These are phyloP conservation scores for Nasonia longicornis DNA, from an alignment of 1,140 invertebrate genomes.

Conservation along the genomic window DNA sequence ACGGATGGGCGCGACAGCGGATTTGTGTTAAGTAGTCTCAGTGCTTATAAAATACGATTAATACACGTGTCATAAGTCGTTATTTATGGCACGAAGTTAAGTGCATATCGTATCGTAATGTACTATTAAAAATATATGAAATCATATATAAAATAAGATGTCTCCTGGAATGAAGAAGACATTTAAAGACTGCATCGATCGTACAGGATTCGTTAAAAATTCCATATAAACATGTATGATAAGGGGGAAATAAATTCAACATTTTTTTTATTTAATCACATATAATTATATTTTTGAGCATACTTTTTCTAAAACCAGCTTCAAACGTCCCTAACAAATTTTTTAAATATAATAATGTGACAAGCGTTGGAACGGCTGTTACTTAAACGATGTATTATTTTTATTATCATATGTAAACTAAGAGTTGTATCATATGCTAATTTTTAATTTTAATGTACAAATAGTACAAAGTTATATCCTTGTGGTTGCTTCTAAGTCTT, in stretches of 20 bases:
- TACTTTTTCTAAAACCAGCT: constrained; percentile 2
- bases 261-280: constrained; percentile 23
- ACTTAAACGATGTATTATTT: constrained; percentile 16
- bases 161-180: too few relatives aligned
- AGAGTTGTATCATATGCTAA: constrained; percentile 18
- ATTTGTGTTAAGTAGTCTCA: too few relatives aligned
- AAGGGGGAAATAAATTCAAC: constrained; percentile 3
- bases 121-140: too few relatives aligned
- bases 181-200: too few relatives aligned
- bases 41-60: too few relatives aligned
- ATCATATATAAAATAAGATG: too few relatives aligned
- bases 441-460: constrained; percentile 28
- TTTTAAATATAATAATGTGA: not conserved
- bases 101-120: too few relatives aligned
- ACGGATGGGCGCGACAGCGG: too few relatives aligned
- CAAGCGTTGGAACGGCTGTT: constrained; percentile 20
- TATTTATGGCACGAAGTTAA: too few relatives aligned
- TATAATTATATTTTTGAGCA: constrained; percentile 30
- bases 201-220: too few relatives aligned
- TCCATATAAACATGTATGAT: too few relatives aligned
- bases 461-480: constrained; percentile 9
- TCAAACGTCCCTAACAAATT: constrained; percentile 1
- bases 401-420: constrained; percentile 15
- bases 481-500: constrained; percentile 5
- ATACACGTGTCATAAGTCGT: too few relatives aligned